Evolutionary conservation across 2,797 vertebrate species (phyloP), one percentile per base, ranked within the genome.

Genomic region (Megalops cyprinoides): DNA sequence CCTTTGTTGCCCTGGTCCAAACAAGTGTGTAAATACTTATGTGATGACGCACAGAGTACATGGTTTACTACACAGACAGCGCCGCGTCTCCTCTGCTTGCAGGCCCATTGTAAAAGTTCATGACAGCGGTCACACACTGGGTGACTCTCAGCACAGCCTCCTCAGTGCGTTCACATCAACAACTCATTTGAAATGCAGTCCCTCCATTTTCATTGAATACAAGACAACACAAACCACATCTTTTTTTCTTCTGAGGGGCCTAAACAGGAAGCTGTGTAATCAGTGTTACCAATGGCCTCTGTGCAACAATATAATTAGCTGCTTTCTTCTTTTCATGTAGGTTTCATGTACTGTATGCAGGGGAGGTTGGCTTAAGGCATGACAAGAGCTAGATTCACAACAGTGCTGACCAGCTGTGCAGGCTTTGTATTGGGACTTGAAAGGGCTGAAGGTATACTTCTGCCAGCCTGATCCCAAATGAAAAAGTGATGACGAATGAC

Each of bases 11-110:
- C 4, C 53, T n/a, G 42, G 23, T 53, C 76, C 76, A 53, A 18
- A 28, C 67, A 73, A 20, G 28, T 31, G 81, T 25, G 39, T 49
- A 44, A 78, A 78, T 78, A 53, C 42, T 65, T 60, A 56, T 55
- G 42, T 60, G 69, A 75, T 82, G 67, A 75, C 69, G 55, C 20
- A 6, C 0, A 60, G 37, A 1, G n/a, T 44, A 25, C n/a, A n/a
- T 28, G n/a, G 0, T 78, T 62, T 20, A 58, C 53, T 42, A 4
- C 39, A 60, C n/a, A 60, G 34, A 37, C 15, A 18, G 23, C 18
- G n/a, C 76, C 48, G 71, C 14, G n/a, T n/a, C 20, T 23, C 18
- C 5, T 14, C 31, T 23, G 69, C 69, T 73, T 34, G 37, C 28
- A 23, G 15, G 8, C 69, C 42, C 34, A 42, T 12, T 37, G 25